A percentile compares a stretch with the other conserved stretches of the same genome.
Evolutionary conservation across 2,797 vertebrate genomes (phyloP).

Genomic region (Ptychadena robeensis): DNA sequence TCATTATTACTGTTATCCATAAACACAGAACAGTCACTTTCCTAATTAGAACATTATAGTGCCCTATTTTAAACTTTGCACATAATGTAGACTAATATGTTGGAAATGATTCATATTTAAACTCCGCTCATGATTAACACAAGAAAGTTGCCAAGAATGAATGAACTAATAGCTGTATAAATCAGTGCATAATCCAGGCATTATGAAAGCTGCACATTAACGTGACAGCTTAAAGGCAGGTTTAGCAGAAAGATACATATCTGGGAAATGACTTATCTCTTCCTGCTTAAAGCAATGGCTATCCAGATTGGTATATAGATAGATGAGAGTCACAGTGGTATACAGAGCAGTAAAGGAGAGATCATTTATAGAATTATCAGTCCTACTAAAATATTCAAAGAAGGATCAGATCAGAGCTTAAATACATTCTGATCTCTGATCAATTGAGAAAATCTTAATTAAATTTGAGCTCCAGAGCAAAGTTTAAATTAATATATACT

Average conservation of each 20-base stretch:
- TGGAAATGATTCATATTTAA: conserved; percentile 54
- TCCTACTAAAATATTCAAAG: too few species aligned
- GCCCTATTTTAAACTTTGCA: conserved; percentile 33
- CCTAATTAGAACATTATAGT: conserved; percentile 60
- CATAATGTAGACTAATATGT: conserved; percentile 41
- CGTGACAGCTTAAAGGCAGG: conserved; percentile 27
- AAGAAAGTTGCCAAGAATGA: conserved; percentile 51
- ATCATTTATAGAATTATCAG: too few species aligned
- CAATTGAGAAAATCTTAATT: too few species aligned
- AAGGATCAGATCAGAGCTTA: too few species aligned
- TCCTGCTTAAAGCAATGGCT: not conserved
- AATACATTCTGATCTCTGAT: too few species aligned
- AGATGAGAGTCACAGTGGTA: too few species aligned
- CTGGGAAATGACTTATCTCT: conserved; percentile 15
- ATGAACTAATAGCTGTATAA: conserved; percentile 52
- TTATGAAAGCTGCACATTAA: conserved; percentile 41
- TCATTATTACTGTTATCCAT: conserved; percentile 55
- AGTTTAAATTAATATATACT: too few species aligned
- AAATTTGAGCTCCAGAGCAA: too few species aligned
- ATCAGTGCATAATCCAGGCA: conserved; percentile 38
- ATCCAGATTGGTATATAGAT: not conserved
- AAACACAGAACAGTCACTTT: conserved; percentile 59
- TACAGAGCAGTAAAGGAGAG: too few species aligned
- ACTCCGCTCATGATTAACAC: conserved; percentile 49
- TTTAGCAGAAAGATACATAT: conserved; percentile 45